Evolutionary conservation across 2,113 vertebrate species (phyloP), one percentile per base, ranked within the genome.

Genomic region (Vidua chalybeata): DNA sequence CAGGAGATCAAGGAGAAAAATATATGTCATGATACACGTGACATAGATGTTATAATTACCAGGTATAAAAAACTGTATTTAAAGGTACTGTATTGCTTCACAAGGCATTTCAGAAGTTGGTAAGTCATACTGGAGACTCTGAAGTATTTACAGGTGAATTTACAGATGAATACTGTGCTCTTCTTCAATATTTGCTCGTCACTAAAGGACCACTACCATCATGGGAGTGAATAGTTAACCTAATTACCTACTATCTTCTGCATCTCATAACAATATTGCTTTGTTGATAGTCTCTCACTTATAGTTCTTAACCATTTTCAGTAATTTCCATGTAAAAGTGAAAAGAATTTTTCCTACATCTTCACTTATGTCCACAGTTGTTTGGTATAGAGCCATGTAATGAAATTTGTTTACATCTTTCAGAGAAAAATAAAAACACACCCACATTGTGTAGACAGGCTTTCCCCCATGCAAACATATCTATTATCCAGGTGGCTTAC

Each of bases 41-140:
- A 95, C 93, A 96, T 95, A 97, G 87, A 93, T 96, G 49, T 96
- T 95, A 95, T 88, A 97, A 96, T 96, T 96, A 87, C 82, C 11
- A 5, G 73, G 89, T 93, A 96, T 89, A 96, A 96, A 97, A 98
- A 95, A 72, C 80, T 94, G 80, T 91, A 91, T 88, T 88, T 96
- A 92, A 96, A 95, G 87, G 62, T 72, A 89, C 19, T 66, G 59
- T 52, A 59, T 30, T 85, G 54, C 88, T 97, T 97, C 92, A 88
- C 43, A 90, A 90, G 14, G 41, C 41, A 43, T 41, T 41, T 41
- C 41, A 72, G 23, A 55, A 30, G 35, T 16, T 77, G 30, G 1
- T 39, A 28, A n/a, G 13, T 41, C 46, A 73, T 15, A 15, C 13
- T 43, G 48, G n/a, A 83, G 26, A 24, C 15, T 64, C 22, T n/a